Conservation (phyloP, 2,888 invertebrate genomes). For the Agrochola lychnidis region DNA sequence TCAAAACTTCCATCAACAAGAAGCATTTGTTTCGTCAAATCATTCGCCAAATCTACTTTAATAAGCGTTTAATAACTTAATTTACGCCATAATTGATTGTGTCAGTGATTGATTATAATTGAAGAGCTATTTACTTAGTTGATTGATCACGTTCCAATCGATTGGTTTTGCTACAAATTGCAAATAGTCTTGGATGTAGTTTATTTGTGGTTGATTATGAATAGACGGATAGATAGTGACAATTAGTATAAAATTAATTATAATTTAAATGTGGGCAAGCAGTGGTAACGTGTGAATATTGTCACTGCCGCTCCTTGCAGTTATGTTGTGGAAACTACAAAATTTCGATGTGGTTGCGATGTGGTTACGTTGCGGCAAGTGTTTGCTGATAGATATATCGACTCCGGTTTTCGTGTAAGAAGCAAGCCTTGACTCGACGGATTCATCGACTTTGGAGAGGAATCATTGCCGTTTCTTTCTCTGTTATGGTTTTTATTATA, state of each 20-base stretch:
- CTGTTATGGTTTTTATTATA: neutral
- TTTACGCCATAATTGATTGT: slow-evolving; percentile 49
- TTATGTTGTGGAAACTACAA: neutral
- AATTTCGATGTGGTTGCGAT: neutral
- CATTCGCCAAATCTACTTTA: slow-evolving; percentile 32
- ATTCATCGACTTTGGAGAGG: neutral
- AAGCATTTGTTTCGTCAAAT: slow-evolving; percentile 25
- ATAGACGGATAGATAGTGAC: neutral
- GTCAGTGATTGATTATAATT: slow-evolving; percentile 64
- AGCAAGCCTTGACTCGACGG: neutral
- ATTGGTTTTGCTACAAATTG: slow-evolving; percentile 46
- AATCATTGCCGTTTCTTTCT: neutral
- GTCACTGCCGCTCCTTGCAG: neutral
- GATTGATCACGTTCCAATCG: slow-evolving; percentile 57
- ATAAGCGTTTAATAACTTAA: slow-evolving; percentile 54
- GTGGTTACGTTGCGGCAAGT: neutral
- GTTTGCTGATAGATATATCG: neutral
- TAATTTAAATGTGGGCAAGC: neutral
- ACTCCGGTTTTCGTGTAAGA: neutral
- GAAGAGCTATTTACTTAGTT: slow-evolving; percentile 59
- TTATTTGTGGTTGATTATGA: slow-evolving; percentile 14
- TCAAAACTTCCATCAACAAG: neutral
- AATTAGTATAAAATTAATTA: neutral
- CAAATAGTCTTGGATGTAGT: slow-evolving; percentile 15
- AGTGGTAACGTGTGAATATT: neutral